These are phyloP conservation scores for Mormyrus hasselquistii DNA, from an alignment of 2,797 vertebrate genomes.

Conservation along the genomic window DNA sequence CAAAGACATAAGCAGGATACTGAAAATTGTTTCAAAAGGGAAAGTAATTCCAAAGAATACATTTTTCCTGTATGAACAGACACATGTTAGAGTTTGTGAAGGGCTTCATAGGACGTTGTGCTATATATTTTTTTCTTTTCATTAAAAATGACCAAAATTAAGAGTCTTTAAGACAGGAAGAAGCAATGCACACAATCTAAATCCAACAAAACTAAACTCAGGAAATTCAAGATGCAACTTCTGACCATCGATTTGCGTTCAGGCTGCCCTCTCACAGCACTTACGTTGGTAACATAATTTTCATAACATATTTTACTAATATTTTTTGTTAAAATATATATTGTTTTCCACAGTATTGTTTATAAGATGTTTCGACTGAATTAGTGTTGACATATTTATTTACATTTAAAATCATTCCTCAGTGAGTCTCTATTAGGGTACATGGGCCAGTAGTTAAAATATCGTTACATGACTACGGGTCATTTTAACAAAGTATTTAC, in stretches of 20 bases:
- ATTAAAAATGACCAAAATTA: background rate
- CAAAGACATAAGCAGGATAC: background rate
- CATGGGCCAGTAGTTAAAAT: background rate
- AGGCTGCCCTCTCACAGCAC: slow-evolving; percentile 8
- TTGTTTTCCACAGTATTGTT: background rate
- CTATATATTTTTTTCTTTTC: background rate
- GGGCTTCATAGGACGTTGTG: background rate
- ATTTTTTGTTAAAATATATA: background rate
- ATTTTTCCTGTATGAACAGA: background rate
- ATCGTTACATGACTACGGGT: background rate
- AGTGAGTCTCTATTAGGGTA: background rate
- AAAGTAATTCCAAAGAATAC: background rate
- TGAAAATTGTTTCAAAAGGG: background rate
- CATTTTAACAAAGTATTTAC: background rate
- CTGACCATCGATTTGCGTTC: background rate
- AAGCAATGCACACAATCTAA: background rate
- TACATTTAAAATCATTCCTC: slow-evolving; percentile 9
- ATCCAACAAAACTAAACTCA: background rate
- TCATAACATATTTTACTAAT: background rate
- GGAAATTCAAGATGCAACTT: background rate
- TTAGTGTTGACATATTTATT: slow-evolving; percentile 22
- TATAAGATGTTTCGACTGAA: background rate
- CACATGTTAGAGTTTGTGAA: background rate
- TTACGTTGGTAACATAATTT: background rate
- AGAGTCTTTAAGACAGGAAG: background rate